Percentiles rank a stretch among this genome's conserved stretches.
Evolutionary conservation across 2,113 vertebrate species (phyloP).

Genomic region (Tiliqua scincoides): DNA sequence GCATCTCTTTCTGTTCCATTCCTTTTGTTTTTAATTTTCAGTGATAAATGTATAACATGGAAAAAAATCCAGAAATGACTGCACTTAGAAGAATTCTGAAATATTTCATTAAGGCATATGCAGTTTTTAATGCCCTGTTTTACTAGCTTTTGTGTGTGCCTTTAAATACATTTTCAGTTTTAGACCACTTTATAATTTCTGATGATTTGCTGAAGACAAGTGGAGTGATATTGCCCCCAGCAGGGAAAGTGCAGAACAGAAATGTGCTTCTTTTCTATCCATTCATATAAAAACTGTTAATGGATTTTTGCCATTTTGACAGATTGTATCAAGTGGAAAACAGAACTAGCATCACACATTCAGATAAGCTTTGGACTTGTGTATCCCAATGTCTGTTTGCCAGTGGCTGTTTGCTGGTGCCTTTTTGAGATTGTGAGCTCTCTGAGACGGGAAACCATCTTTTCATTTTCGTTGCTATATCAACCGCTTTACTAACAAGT

Average conservation of each 20-base stretch:
- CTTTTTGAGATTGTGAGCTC: too few species aligned
- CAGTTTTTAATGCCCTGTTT: conserved; percentile 23
- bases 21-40: background rate
- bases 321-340: background rate
- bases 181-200: conserved; percentile 13
- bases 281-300: background rate
- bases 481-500: too few species aligned
- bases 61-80: background rate
- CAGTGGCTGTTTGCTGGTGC: too few species aligned
- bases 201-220: conserved; percentile 43
- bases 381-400: too few species aligned
- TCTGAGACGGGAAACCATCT: too few species aligned
- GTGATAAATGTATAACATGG: background rate
- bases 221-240: conserved; percentile 81
- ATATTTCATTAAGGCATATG: conserved; percentile 63
- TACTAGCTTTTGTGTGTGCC: conserved; percentile 33
- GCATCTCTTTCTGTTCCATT: background rate
- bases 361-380: background rate
- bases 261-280: background rate
- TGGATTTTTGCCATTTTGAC: background rate
- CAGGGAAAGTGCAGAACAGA: conserved; percentile 74
- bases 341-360: background rate
- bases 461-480: too few species aligned
- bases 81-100: conserved; percentile 51
- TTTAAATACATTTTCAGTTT: conserved; percentile 47